These are phyloP conservation scores for Babyrousa celebensis DNA, from an alignment of 2,797 vertebrate genomes.

Conservation along the genomic window DNA sequence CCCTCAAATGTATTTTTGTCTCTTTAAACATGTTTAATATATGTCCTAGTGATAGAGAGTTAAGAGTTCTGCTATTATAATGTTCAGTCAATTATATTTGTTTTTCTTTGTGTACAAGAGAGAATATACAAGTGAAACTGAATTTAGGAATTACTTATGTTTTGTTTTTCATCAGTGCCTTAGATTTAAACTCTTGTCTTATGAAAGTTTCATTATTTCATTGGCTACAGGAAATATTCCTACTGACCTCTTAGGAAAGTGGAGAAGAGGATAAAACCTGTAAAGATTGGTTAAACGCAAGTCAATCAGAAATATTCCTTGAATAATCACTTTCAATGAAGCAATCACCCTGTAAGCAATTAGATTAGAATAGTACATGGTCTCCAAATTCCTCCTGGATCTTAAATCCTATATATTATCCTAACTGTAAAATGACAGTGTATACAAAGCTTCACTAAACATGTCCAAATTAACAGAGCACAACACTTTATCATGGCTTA, in stretches of 20 bases:
- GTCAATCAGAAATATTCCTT: constrained; percentile 1
- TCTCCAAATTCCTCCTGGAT: background rate
- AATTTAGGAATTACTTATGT: background rate
- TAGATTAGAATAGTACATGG: background rate
- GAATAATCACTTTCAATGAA: background rate
- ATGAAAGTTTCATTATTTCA: background rate
- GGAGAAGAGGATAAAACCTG: background rate
- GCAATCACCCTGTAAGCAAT: background rate
- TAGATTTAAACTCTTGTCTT: constrained; percentile 35
- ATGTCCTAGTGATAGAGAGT: background rate
- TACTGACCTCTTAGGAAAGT: background rate
- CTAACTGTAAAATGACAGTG: background rate
- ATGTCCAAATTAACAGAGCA: background rate
- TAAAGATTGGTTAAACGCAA: background rate
- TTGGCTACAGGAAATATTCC: constrained; percentile 6
- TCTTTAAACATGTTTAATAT: constrained; percentile 36
- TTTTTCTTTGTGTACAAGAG: background rate
- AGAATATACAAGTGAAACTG: background rate
- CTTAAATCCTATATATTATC: background rate
- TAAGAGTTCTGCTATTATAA: background rate
- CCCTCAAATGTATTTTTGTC: background rate
- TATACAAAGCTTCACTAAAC: background rate
- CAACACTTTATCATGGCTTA: background rate
- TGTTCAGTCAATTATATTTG: background rate
- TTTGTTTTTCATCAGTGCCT: background rate